Percentiles rank a stretch among this genome's conserved stretches.
Evolutionary conservation across 35 echinoderm and acorn worm species (phyloP).

Genomic region (Apostichopus californicus): DNA sequence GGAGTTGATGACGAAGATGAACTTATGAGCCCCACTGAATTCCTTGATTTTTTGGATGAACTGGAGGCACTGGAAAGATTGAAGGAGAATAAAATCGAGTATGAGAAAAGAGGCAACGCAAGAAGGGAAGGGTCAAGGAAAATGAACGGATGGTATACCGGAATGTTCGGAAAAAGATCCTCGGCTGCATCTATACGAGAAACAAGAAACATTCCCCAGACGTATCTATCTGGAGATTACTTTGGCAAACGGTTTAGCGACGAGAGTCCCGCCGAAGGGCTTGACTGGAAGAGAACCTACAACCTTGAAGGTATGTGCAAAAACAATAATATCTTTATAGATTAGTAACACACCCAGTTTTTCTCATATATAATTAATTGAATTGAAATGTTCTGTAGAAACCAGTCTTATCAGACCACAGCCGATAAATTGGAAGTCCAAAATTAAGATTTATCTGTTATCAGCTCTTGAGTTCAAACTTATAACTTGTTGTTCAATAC

Average conservation of each 20-base stretch:
- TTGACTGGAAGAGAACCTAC: slow-evolving; percentile 18
- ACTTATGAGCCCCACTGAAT: background rate
- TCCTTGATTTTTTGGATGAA: slow-evolving; percentile 37
- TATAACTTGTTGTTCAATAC: no score
- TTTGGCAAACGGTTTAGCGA: slow-evolving; percentile 45
- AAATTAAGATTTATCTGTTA: no score
- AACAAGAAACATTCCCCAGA: slow-evolving; percentile 16
- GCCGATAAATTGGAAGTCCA: no score
- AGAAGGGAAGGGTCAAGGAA: background rate
- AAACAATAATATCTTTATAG: background rate
- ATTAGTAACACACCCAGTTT: background rate
- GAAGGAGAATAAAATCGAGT: slow-evolving; percentile 22
- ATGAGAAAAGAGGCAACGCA: background rate
- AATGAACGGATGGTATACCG: slow-evolving; percentile 38
- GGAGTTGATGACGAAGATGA: slow-evolving; percentile 12
- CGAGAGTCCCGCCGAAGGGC: background rate
- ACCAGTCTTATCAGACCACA: no score
- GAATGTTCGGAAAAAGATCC: slow-evolving; percentile 42
- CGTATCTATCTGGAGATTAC: slow-evolving; percentile 45
- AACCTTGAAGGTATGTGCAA: slow-evolving; percentile 22
- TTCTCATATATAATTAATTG: background rate
- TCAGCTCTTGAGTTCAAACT: no score
- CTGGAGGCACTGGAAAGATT: slow-evolving; percentile 13
- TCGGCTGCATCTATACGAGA: background rate
- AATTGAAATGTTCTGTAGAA: no score